Evolutionary conservation across 23 tunicate species (phyloP), one percentile per base, ranked within the genome.

Genomic region (Styela clava): DNA sequence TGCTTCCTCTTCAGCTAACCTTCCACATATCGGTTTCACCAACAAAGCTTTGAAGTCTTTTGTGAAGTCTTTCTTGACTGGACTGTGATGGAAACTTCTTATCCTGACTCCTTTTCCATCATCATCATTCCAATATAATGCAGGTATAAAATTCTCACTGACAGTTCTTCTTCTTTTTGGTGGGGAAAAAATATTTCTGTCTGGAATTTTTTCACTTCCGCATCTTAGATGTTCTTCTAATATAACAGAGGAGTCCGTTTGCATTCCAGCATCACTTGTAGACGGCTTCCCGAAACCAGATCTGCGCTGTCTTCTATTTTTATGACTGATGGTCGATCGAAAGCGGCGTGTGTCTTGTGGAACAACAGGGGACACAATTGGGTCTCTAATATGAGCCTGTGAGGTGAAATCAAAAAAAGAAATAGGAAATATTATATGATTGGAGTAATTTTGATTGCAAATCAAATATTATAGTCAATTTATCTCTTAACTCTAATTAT

Each of bases 351-450:
- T 56, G 52, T 91, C 86, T 86, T 91, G 97, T 31, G 97, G 97
- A 44, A 91, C 61, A 18, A 83, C 97, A 22, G 97, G 97, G 19
- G 97, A 91, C 2, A 91, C 97, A 61, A 91, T 82, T 23, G 97
- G 97, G 78, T 91, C 97, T 61, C 68, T 64, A 1, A 85, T 69
- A 69, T 31, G 30, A 33, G 81, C 26, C 81, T 76, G 81, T 18
- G 22, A 2, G 16, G 52, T 23, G 28, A 65, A 5, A 26, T 5
- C 7, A 44, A 44, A 5, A 44, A 7, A 44, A 5, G 12, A 67
- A 67, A 22, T 29, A 67, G 31, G 19, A 22, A 29, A 19, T 67
- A 67, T 67, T 67, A 67, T n/a, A n/a, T n/a, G n/a, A n/a, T n/a
- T n/a, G n/a, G n/a, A n/a, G n/a, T n/a, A n/a, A n/a, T n/a, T n/a